Conservation (phyloP, 2,797 vertebrate genomes). For the Muraenolepis orangiensis region DNA sequence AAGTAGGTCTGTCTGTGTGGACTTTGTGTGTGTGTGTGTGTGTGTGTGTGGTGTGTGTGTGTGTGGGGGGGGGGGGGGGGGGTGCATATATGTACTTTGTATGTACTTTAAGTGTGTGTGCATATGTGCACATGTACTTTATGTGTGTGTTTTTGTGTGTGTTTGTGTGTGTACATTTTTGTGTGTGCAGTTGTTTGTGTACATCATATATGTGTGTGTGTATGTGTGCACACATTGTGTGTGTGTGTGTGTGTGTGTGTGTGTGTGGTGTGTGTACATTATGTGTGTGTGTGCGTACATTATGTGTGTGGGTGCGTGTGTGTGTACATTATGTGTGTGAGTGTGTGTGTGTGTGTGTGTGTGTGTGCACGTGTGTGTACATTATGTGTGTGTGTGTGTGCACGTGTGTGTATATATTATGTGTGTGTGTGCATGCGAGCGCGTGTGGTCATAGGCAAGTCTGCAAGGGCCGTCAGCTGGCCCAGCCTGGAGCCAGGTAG, state of each 20-base stretch:
- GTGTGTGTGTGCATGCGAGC: slow-evolving; percentile 17
- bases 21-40: slow-evolving; percentile 9
- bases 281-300: slow-evolving; percentile 7
- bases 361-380: slow-evolving; percentile 7
- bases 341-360: slow-evolving; percentile 5
- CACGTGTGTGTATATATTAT: background rate
- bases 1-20: slow-evolving; percentile 17
- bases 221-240: slow-evolving; percentile 7
- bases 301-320: background rate
- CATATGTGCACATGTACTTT: background rate
- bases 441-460: background rate
- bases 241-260: slow-evolving; percentile 10
- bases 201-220: slow-evolving; percentile 3
- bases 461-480: slow-evolving; percentile 32
- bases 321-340: slow-evolving; percentile 11
- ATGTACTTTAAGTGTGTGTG: slow-evolving; percentile 24
- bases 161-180: background rate
- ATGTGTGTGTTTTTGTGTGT: slow-evolving; percentile 5
- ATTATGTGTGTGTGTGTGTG: slow-evolving; percentile 4
- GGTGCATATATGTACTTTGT: background rate
- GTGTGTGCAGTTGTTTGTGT: slow-evolving; percentile 19
- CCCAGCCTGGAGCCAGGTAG: slow-evolving; percentile 64
- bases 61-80: background rate
- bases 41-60: slow-evolving; percentile 9
- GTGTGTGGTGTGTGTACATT: background rate